Percentiles rank a stretch among this genome's conserved stretches.
Evolutionary conservation across 2,888 invertebrate genomes (phyloP).

Genomic region (Dugesia japonica): DNA sequence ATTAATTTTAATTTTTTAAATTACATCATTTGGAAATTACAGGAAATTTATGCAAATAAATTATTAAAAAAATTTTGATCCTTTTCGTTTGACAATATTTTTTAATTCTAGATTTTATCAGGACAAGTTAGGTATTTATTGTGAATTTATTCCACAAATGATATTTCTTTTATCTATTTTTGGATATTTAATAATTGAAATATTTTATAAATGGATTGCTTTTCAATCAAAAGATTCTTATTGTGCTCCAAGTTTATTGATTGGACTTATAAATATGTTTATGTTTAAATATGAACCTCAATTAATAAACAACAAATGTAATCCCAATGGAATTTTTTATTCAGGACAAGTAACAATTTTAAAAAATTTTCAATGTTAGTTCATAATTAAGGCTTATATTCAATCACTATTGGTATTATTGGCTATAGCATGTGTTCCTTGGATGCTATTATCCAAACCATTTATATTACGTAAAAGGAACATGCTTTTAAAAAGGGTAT

Average conservation of each 20-base stretch:
- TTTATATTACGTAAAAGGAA: conserved; percentile 52
- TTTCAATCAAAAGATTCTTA: conserved; percentile 50
- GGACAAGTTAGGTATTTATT: conserved; percentile 59
- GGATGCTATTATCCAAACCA: conserved; percentile 86
- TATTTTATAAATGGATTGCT: conserved; percentile 85
- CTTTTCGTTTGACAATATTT: no score
- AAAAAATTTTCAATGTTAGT: not conserved
- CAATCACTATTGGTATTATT: conserved; percentile 56
- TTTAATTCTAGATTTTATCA: conserved; percentile 46
- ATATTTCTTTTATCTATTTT: conserved; percentile 75
- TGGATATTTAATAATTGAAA: conserved; percentile 80
- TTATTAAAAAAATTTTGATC: no score
- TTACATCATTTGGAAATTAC: no score
- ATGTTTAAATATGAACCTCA: conserved; percentile 21
- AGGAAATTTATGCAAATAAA: no score
- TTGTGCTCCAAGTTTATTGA: conserved; percentile 86
- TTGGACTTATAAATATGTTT: conserved; percentile 50
- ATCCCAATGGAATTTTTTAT: conserved; percentile 17
- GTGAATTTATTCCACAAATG: conserved; percentile 87
- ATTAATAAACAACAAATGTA: not conserved
- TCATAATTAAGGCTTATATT: not conserved
- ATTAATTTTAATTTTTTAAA: no score
- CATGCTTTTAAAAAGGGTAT: not conserved
- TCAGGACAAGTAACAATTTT: conserved; percentile 20
- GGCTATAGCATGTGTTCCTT: conserved; percentile 69